Evolutionary conservation across 1,140 invertebrate species (phyloP).

Genomic region (Nymphalis io): DNA sequence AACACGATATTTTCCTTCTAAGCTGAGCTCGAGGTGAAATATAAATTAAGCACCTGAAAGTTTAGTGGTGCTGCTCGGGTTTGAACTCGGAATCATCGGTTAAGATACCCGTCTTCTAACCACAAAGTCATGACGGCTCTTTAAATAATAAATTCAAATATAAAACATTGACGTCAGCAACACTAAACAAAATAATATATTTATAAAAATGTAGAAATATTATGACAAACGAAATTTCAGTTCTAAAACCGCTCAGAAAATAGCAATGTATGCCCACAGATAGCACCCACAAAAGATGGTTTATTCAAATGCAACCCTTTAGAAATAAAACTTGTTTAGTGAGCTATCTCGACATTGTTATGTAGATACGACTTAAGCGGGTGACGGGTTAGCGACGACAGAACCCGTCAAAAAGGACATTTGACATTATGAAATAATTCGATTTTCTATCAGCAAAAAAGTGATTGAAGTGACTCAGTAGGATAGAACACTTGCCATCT

Average conservation of each 20-base stretch:
- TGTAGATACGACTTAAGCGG: constrained; percentile 5
- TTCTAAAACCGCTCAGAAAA: neutral
- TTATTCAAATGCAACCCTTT: constrained; percentile 20
- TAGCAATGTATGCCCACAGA: constrained; percentile 8
- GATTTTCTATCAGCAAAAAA: neutral
- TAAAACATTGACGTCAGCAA: too few species aligned
- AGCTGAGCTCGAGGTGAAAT: too few species aligned
- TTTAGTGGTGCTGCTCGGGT: too few species aligned
- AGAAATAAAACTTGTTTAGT: constrained; percentile 26
- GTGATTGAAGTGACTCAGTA: too few species aligned
- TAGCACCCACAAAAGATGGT: constrained; percentile 13
- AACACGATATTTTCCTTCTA: too few species aligned
- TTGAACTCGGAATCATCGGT: too few species aligned
- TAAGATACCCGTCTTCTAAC: too few species aligned
- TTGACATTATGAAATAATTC: constrained; percentile 5
- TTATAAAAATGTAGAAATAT: neutral
- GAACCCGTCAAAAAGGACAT: constrained; percentile 7
- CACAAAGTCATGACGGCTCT: too few species aligned
- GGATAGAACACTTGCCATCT: too few species aligned
- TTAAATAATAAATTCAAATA: too few species aligned
- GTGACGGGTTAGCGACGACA: constrained; percentile 4
- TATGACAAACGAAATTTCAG: neutral
- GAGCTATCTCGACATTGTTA: constrained; percentile 16
- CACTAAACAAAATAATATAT: too few species aligned
- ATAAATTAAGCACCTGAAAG: too few species aligned